Evolutionary conservation across 1,140 invertebrate species (phyloP).

Genomic region (Apis florea): DNA sequence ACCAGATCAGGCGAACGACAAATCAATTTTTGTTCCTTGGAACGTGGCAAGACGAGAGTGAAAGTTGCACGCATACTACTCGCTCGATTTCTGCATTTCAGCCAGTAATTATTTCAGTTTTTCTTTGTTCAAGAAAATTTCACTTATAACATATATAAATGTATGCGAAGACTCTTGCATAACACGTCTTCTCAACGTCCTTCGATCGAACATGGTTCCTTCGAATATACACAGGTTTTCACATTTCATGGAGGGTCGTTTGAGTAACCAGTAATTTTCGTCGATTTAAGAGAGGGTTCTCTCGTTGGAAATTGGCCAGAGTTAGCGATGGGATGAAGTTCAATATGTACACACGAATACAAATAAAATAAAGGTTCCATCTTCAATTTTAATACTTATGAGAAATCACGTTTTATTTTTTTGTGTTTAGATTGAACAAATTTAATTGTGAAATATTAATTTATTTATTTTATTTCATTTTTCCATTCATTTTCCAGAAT

Average conservation of each 20-base stretch:
- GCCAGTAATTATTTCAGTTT: neutral
- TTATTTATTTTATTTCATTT: too few species aligned
- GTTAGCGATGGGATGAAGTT: neutral
- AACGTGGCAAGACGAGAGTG: neutral
- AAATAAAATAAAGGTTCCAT: too few species aligned
- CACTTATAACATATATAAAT: neutral
- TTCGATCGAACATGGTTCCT: neutral
- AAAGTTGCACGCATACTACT: neutral
- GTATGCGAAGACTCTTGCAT: neutral
- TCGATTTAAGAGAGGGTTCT: neutral
- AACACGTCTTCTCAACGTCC: neutral
- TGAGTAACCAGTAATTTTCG: neutral
- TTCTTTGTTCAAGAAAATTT: neutral
- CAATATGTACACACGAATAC: too few species aligned
- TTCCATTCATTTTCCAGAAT: too few species aligned
- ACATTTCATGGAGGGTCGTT: neutral
- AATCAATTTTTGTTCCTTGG: neutral
- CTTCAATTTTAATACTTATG: too few species aligned
- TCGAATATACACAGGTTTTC: neutral
- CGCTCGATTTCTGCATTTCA: neutral
- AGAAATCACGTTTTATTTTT: too few species aligned
- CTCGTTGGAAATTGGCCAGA: neutral
- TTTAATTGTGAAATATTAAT: too few species aligned
- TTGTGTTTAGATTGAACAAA: too few species aligned
- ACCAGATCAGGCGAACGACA: neutral